These are phyloP conservation scores for Pheosia tremula DNA, from an alignment of 2,888 invertebrate species.

Conservation along the genomic window DNA sequence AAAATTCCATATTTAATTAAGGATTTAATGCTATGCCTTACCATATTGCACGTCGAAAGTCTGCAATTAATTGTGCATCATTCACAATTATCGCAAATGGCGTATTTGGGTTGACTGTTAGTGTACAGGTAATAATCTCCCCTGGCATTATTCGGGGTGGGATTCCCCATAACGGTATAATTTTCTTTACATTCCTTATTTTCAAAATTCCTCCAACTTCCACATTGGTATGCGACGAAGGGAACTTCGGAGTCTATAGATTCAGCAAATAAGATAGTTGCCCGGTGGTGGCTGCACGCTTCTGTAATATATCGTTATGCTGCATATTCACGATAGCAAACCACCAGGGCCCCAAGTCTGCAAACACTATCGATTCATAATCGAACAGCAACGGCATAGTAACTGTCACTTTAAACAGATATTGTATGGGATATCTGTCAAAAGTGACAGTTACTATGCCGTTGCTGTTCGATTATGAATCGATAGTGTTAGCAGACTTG, in stretches of 20 bases:
- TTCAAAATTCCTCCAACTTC: constrained; percentile 76
- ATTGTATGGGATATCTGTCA: no score
- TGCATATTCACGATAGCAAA: not conserved
- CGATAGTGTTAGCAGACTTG: no score
- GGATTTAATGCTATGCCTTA: no score
- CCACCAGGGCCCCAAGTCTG: no score
- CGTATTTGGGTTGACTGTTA: constrained; percentile 61
- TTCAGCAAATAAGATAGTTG: constrained; percentile 86
- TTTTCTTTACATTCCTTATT: constrained; percentile 65
- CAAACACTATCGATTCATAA: no score
- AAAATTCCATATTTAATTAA: no score
- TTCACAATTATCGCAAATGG: constrained; percentile 70
- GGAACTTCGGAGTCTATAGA: constrained; percentile 83
- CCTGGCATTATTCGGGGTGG: constrained; percentile 45
- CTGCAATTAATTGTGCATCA: not conserved
- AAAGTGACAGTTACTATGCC: no score
- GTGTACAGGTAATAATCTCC: constrained; percentile 87
- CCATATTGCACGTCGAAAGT: no score
- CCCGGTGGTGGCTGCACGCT: constrained; percentile 88
- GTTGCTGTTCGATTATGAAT: no score
- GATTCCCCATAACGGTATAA: constrained; percentile 83
- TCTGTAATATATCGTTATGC: constrained; percentile 65
- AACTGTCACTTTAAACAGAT: no score
- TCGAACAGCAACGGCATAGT: no score
- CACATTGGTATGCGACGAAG: constrained; percentile 85